Evolutionary conservation across 2,797 vertebrate species (phyloP).

Genomic region (Bryconaethiops microstoma): DNA sequence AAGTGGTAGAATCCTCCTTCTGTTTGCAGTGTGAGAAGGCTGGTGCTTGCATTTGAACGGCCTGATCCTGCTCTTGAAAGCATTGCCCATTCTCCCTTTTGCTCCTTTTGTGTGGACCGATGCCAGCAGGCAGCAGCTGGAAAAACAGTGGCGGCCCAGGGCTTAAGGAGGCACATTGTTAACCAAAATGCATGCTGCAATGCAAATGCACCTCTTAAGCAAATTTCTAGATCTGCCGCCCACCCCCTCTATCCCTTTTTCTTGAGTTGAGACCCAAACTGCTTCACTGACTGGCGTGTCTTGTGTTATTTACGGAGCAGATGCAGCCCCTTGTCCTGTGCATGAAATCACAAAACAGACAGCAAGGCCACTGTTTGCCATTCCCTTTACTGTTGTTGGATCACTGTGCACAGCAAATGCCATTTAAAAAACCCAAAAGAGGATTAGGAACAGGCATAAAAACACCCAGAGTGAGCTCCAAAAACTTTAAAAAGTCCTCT

Average conservation of each 20-base stretch:
- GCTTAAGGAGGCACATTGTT: slow-evolving; percentile 71
- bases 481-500: slow-evolving; percentile 6
- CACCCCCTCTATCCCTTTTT: slow-evolving; percentile 52
- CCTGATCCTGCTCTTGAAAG: slow-evolving; percentile 44
- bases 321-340: slow-evolving; percentile 57
- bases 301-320: slow-evolving; percentile 58
- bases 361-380: slow-evolving; percentile 69
- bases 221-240: slow-evolving; percentile 64
- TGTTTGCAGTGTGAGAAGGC: slow-evolving; percentile 11
- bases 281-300: slow-evolving; percentile 63
- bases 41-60: slow-evolving; percentile 29
- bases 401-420: slow-evolving; percentile 67
- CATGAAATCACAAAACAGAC: slow-evolving; percentile 76
- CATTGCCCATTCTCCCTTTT: slow-evolving; percentile 54
- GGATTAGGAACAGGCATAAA: slow-evolving; percentile 67
- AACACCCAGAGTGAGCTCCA: slow-evolving; percentile 65
- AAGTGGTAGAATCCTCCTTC: neutral
- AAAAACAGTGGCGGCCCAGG: slow-evolving; percentile 63
- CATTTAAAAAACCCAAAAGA: slow-evolving; percentile 69
- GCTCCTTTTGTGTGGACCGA: slow-evolving; percentile 57
- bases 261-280: too few relatives aligned
- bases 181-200: slow-evolving; percentile 64
- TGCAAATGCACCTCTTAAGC: slow-evolving; percentile 64
- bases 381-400: slow-evolving; percentile 68
- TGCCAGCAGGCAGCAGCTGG: slow-evolving; percentile 72